Percentiles rank a stretch among this genome's conserved stretches.
These are phyloP conservation scores for Zaprionus gabonicus DNA, from an alignment of 1,140 invertebrate genomes.

Conservation along the genomic window DNA sequence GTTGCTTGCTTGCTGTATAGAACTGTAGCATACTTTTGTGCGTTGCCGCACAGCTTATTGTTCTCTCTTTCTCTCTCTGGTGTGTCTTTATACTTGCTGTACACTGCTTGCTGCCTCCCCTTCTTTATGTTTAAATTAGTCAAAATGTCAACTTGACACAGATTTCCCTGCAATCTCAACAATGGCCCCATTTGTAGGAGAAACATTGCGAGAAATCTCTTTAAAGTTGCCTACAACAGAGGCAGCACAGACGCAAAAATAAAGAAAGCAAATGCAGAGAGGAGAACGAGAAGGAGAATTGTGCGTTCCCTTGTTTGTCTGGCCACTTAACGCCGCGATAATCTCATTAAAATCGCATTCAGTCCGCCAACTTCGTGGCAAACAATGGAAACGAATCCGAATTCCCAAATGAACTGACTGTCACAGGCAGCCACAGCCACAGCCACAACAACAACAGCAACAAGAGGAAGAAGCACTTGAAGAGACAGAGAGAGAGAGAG, in stretches of 20 bases:
- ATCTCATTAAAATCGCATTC: constrained; percentile 44
- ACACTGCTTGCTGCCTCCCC: constrained; percentile 22
- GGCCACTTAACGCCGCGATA: constrained; percentile 29
- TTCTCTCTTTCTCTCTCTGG: not conserved
- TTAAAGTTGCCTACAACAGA: constrained; percentile 1
- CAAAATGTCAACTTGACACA: constrained; percentile 83
- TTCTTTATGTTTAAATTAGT: constrained; percentile 75
- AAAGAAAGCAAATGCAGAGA: not conserved
- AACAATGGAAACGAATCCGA: constrained; percentile 27
- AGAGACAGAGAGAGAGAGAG: not conserved
- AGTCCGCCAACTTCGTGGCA: constrained; percentile 15
- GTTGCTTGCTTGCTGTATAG: constrained; percentile 35
- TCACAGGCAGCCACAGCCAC: not conserved
- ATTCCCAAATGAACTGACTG: constrained; percentile 28
- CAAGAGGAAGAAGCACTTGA: not conserved
- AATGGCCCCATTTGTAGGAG: constrained; percentile 50
- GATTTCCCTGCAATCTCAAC: constrained; percentile 56
- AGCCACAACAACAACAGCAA: not conserved
- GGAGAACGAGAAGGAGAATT: not conserved
- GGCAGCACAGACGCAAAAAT: not conserved
- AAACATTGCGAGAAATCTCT: constrained; percentile 27
- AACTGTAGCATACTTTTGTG: constrained; percentile 68
- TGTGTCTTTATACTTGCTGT: constrained; percentile 8
- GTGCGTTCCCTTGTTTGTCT: constrained; percentile 17
- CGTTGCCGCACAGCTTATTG: constrained; percentile 36